phyloP scores from a whole-genome alignment of 2,888 invertebrate genomes.

The Cosmia pyralina region DNA sequence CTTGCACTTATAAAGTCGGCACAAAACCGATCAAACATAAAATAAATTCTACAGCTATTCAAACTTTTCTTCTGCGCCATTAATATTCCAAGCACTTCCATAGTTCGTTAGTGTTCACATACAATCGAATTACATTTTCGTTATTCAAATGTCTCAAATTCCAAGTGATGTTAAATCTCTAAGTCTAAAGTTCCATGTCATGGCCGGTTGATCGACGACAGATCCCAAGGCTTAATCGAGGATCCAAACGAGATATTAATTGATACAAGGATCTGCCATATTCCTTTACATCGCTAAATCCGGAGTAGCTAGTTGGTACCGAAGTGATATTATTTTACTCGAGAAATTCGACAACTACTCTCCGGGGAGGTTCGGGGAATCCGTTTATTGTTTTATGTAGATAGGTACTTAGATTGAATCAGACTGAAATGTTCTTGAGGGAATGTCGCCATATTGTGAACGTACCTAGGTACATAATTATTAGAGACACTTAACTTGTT shows the following conservation, averaged over 20 bases:
- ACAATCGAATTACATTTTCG: slow-evolving; percentile 24
- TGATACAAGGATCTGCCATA: slow-evolving; percentile 28
- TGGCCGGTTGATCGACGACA: slow-evolving; percentile 16
- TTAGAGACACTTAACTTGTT: too few species aligned
- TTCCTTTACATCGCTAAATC: slow-evolving; percentile 28
- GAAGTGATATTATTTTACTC: slow-evolving; percentile 43
- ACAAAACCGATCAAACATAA: neutral
- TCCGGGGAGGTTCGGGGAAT: slow-evolving; percentile 29
- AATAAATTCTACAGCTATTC: neutral
- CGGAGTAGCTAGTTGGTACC: neutral
- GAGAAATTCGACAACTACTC: slow-evolving; percentile 47
- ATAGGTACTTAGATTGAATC: slow-evolving; percentile 47
- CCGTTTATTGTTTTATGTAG: slow-evolving; percentile 53
- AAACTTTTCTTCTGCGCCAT: slow-evolving; percentile 13
- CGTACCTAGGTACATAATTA: neutral
- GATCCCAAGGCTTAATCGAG: slow-evolving; percentile 10
- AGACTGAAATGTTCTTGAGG: slow-evolving; percentile 17
- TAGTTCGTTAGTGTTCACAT: slow-evolving; percentile 1
- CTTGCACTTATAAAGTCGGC: neutral
- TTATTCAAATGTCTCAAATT: slow-evolving; percentile 13
- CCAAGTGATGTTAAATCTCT: neutral
- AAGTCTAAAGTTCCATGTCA: slow-evolving; percentile 15
- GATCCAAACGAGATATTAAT: slow-evolving; percentile 41
- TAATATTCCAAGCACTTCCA: slow-evolving; percentile 35
- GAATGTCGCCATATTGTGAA: slow-evolving; percentile 3